Percentiles rank a stretch among this genome's conserved stretches.
Evolutionary conservation across 2,888 invertebrate species (phyloP).

Genomic region (Leptinotarsa peninsularis): DNA sequence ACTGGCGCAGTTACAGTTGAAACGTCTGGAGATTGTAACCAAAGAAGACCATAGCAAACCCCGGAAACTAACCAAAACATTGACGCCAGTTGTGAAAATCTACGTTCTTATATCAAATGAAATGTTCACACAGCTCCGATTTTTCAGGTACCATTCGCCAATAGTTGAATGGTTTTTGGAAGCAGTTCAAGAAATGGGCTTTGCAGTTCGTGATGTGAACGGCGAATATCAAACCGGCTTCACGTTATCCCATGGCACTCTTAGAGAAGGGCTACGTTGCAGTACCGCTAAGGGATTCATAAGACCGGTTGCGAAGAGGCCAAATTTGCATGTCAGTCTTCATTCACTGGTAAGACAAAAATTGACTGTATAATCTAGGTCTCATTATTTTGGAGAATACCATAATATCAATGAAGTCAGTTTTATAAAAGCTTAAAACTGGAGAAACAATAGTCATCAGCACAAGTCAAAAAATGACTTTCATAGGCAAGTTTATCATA

Average conservation of each 20-base stretch:
- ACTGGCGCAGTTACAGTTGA: no score
- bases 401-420: background rate
- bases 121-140: background rate
- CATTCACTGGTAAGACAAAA: constrained; percentile 46
- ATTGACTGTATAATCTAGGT: no score
- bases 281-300: constrained; percentile 88
- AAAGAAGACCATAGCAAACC: no score
- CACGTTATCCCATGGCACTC: constrained; percentile 80
- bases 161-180: constrained; percentile 77
- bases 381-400: no score
- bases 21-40: no score
- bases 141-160: constrained; percentile 73
- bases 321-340: constrained; percentile 76
- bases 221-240: constrained; percentile 85
- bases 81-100: no score
- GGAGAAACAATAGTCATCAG: no score
- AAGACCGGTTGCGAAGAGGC: constrained; percentile 69
- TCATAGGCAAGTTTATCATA: no score
- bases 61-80: no score
- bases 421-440: background rate
- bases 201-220: constrained; percentile 79
- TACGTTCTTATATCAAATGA: no score
- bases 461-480: no score
- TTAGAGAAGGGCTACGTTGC: constrained; percentile 83
- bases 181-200: constrained; percentile 79